Percentiles rank a stretch among this genome's conserved stretches.
These are phyloP conservation scores for Siniperca knerii DNA, from an alignment of 2,113 vertebrate genomes.

Conservation along the genomic window DNA sequence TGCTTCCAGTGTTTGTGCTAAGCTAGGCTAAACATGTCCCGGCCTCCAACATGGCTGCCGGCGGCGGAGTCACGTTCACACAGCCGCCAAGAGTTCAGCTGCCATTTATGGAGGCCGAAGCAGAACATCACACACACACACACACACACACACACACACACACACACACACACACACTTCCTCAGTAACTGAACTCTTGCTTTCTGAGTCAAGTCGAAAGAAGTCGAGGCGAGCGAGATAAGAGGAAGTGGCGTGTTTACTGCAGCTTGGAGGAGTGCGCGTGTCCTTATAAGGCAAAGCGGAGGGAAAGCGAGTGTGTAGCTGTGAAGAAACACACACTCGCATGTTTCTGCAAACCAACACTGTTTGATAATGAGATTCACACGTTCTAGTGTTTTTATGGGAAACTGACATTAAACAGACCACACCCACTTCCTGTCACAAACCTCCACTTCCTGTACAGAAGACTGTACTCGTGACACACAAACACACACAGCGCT, in stretches of 20 bases:
- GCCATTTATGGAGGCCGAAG: neutral
- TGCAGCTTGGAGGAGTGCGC: constrained; percentile 1
- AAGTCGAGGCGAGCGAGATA: neutral
- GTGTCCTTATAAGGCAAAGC: constrained; percentile 23
- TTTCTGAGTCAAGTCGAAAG: constrained; percentile 56
- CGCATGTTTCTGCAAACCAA: neutral
- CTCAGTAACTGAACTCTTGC: constrained; percentile 15
- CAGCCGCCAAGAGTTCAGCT: neutral
- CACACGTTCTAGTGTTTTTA: neutral
- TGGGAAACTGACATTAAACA: neutral
- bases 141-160: constrained; percentile 10
- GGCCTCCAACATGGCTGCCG: neutral
- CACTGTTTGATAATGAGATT: neutral
- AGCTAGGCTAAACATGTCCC: neutral
- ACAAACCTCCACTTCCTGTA: constrained; percentile 20
- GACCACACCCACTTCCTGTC: constrained; percentile 26
- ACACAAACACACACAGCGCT: neutral
- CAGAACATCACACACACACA: neutral
- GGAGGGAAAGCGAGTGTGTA: neutral
- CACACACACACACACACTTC: constrained; percentile 17
- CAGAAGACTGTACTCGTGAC: neutral
- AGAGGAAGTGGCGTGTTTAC: constrained; percentile 51
- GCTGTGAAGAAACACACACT: neutral
- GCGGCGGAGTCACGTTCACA: neutral
- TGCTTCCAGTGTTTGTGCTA: neutral